These are phyloP conservation scores for Eretmocerus hayati DNA, from an alignment of 2,888 invertebrate species.

Conservation along the genomic window DNA sequence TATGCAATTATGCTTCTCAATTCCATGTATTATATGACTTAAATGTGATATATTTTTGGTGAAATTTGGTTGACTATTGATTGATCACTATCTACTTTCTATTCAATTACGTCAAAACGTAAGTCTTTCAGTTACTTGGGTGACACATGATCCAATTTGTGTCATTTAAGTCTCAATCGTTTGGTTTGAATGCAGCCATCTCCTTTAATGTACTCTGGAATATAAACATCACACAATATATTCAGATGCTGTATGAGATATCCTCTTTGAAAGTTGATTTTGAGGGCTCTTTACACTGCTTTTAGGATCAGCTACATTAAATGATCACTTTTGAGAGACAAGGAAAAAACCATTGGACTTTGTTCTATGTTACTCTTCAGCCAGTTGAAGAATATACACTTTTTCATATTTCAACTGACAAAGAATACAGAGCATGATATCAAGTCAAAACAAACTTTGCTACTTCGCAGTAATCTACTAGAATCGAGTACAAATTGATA, in stretches of 20 bases:
- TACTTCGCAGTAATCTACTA: no score
- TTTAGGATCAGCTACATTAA: conserved; percentile 69
- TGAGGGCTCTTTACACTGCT: conserved; percentile 74
- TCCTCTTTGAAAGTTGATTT: conserved; percentile 69
- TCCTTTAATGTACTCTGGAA: conserved; percentile 69
- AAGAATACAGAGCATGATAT: no score
- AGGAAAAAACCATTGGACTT: background rate
- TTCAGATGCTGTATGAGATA: conserved; percentile 79
- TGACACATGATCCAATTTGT: conserved; percentile 73
- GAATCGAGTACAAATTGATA: no score
- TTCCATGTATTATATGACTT: conserved; percentile 12
- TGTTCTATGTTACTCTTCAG: background rate
- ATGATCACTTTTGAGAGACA: background rate
- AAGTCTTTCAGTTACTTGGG: conserved; percentile 71
- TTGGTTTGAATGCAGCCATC: conserved; percentile 86
- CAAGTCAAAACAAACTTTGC: no score
- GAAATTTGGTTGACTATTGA: background rate
- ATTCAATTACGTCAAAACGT: conserved; percentile 58
- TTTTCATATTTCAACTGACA: no score
- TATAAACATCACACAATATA: conserved; percentile 69
- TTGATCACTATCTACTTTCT: conserved; percentile 2
- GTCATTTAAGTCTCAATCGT: conserved; percentile 73
- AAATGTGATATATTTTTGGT: conserved; percentile 8
- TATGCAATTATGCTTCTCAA: conserved; percentile 4
- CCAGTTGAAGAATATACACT: background rate